Evolutionary conservation across 2,113 vertebrate species (phyloP), one percentile per base, ranked within the genome.

Genomic region (Chascanopsetta lugubris): DNA sequence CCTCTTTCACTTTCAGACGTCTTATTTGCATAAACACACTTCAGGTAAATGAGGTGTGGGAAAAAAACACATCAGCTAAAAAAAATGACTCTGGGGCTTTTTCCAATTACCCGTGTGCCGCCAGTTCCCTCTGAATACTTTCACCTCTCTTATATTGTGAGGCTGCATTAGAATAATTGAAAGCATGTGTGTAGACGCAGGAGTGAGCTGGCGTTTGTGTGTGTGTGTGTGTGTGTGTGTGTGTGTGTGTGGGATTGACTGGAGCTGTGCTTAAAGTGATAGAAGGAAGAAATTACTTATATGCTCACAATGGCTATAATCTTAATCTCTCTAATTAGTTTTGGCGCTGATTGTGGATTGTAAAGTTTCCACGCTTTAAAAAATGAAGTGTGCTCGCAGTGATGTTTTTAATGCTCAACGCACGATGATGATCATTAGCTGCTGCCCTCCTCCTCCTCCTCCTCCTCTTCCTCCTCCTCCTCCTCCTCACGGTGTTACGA

Each of bases 321-420:
- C 67, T 66, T 67, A 72, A 64, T 69, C 50, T 77, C 66, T 79
- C 36, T 75, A 81, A 83, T 86, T 83, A 66, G 61, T 73, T 77
- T 66, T 60, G 50, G 40, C 29, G 34, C 36, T 63, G 46, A 30
- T 42, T 15, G 34, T 73, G 30, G 48, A 77, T 64, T 56, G 38
- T 46, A 60, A 65, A 62, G 26, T 55, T 75, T 71, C 61, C 55
- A 62, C 15, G 34, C 61, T 34, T 24, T 36, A 50, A 50, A 56
- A 72, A 82, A 69, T n/a, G 72, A 78, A 72, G 38, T 7, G 12
- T 34, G n/a, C n/a, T 58, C n/a, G 17, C 3, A 53, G 22, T 72
- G 49, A 63, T 65, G 17, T 24, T 75, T 46, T 34, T 30, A 53
- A 36, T 43, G 10, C 67, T 62, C 57, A 27, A 61, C 45, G 45